phyloP scores from a whole-genome alignment of 2,113 vertebrate species.

The Mirza zaza region DNA sequence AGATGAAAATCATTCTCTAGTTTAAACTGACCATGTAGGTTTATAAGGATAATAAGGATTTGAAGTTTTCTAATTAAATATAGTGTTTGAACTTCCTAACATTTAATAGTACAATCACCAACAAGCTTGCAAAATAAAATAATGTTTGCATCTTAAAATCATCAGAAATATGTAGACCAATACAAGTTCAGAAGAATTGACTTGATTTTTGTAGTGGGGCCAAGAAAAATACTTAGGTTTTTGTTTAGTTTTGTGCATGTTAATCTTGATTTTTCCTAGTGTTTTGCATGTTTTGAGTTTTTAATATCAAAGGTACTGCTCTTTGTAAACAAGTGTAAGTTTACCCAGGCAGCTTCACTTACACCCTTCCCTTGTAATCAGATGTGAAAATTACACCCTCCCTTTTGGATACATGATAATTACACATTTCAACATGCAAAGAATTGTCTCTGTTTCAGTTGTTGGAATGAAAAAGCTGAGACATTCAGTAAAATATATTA shows the following conservation, averaged over 20 bases:
- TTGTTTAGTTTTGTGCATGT: slow-evolving; percentile 72
- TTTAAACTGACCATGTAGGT: slow-evolving; percentile 73
- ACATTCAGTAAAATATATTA: slow-evolving; percentile 84
- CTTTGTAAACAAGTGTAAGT: slow-evolving; percentile 89
- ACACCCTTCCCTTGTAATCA: slow-evolving; percentile 93
- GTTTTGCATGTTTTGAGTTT: slow-evolving; percentile 82
- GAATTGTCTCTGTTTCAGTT: slow-evolving; percentile 90
- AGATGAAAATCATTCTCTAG: slow-evolving; percentile 75
- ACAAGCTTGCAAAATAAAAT: slow-evolving; percentile 64
- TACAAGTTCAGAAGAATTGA: slow-evolving; percentile 71
- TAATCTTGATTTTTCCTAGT: slow-evolving; percentile 78
- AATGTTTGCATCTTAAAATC: slow-evolving; percentile 68
- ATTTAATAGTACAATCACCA: slow-evolving; percentile 14
- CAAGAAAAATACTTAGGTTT: slow-evolving; percentile 74
- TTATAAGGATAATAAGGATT: slow-evolving; percentile 66
- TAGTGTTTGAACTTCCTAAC: slow-evolving; percentile 59
- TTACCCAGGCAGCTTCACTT: slow-evolving; percentile 86
- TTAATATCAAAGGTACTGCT: slow-evolving; percentile 89
- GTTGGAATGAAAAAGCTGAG: slow-evolving; percentile 84
- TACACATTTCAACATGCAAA: slow-evolving; percentile 91
- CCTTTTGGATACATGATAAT: slow-evolving; percentile 95
- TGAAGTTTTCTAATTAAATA: slow-evolving; percentile 65
- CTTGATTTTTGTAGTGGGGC: slow-evolving; percentile 74
- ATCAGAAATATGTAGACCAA: slow-evolving; percentile 63
- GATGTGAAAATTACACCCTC: slow-evolving; percentile 95